A percentile compares a stretch with the other conserved stretches of the same genome.
phyloP scores from a whole-genome alignment of 2,113 vertebrate species.

The Psammodynastes pulverulentus region DNA sequence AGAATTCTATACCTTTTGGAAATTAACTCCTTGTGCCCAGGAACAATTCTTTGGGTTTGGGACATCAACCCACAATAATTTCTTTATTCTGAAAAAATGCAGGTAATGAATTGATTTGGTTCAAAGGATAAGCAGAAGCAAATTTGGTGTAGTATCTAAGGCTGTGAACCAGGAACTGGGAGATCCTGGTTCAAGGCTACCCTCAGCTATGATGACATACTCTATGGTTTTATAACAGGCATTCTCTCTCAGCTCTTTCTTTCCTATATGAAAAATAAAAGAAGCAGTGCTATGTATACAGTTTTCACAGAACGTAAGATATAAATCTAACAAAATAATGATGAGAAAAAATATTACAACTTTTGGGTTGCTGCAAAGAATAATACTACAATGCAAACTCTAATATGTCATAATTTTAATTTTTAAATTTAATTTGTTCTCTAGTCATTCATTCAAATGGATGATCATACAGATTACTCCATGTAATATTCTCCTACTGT shows the following conservation, averaged over 20 bases:
- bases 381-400: background rate
- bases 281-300: background rate
- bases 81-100: slow-evolving; percentile 81
- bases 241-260: background rate
- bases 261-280: background rate
- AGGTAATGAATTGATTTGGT: slow-evolving; percentile 25
- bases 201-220: background rate
- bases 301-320: background rate
- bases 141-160: background rate
- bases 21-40: slow-evolving; percentile 93
- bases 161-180: background rate
- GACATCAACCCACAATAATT: slow-evolving; percentile 88
- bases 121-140: accelerated
- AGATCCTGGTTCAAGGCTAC: background rate
- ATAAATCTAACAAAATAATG: background rate
- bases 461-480: background rate
- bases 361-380: background rate
- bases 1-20: slow-evolving; percentile 80
- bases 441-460: background rate
- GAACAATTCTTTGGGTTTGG: slow-evolving; percentile 95
- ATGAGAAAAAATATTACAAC: background rate
- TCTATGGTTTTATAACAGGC: background rate
- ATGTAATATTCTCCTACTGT: background rate
- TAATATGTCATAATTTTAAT: background rate
- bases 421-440: background rate